Conservation (phyloP, 2,113 vertebrate genomes). For the Prietella phreatophila region DNA sequence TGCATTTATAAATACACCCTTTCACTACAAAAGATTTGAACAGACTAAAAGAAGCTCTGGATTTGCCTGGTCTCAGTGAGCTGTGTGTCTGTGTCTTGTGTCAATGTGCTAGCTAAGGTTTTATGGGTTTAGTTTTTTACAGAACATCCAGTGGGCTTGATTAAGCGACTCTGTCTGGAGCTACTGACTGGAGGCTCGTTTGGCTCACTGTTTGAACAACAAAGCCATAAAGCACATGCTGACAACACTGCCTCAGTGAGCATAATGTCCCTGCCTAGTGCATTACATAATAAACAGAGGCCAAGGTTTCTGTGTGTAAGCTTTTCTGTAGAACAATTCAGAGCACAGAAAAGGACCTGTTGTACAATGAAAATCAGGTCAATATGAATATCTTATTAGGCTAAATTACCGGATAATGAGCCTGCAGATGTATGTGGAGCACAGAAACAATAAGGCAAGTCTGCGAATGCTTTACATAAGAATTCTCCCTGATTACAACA, state of each 20-base stretch:
- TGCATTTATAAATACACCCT: not conserved
- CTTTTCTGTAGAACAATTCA: not conserved
- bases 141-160: slow-evolving; percentile 11
- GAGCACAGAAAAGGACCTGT: not conserved
- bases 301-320: not conserved
- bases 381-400: not conserved
- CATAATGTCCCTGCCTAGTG: slow-evolving; percentile 19
- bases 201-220: slow-evolving; percentile 23
- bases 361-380: slow-evolving; percentile 4
- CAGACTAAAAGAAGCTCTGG: not conserved
- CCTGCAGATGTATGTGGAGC: not conserved
- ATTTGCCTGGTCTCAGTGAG: not conserved
- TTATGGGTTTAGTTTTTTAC: slow-evolving; percentile 6
- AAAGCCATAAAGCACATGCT: slow-evolving; percentile 35
- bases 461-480: not conserved
- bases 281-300: slow-evolving; percentile 19
- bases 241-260: slow-evolving; percentile 17
- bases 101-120: not conserved
- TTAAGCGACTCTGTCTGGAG: not conserved
- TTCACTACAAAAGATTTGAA: not conserved
- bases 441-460: slow-evolving; percentile 2
- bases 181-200: not conserved
- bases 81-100: not conserved
- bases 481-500: not conserved
- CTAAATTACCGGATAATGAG: not conserved